A percentile compares a stretch with the other conserved stretches of the same genome.
phyloP scores from a whole-genome alignment of 2,113 vertebrate species.

The Ceyx melanurus region DNA sequence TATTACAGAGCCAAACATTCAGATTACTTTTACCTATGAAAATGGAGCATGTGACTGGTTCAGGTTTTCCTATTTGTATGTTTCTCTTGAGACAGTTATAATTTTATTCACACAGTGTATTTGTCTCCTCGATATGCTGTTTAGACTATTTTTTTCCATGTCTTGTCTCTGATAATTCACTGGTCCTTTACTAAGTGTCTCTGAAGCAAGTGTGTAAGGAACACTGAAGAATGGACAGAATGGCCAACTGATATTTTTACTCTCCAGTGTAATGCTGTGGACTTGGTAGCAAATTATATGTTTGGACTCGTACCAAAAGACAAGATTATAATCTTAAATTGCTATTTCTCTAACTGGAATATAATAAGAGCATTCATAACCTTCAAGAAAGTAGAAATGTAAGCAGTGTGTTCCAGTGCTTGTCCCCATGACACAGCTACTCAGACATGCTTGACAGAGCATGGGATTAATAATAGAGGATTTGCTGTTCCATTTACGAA shows the following conservation, averaged over 20 bases:
- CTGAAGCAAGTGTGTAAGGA: not conserved
- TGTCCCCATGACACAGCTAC: not conserved
- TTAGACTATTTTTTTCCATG: not conserved
- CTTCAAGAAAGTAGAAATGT: not conserved
- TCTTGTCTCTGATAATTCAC: not conserved
- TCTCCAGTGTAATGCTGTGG: not conserved
- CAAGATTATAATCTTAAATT: not conserved
- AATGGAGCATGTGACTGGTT: not conserved
- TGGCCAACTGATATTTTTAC: not conserved
- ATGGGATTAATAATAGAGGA: not conserved
- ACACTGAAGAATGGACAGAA: not conserved
- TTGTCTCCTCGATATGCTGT: not conserved
- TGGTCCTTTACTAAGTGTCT: not conserved
- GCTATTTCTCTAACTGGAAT: not conserved
- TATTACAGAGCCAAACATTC: not conserved
- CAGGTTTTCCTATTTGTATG: not conserved
- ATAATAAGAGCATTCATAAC: not conserved
- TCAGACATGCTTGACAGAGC: not conserved
- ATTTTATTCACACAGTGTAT: not conserved
- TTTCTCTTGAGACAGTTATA: not conserved
- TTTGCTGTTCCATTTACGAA: not conserved
- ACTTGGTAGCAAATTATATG: not conserved
- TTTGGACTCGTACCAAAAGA: not conserved
- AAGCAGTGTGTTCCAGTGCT: not conserved
- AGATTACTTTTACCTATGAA: not conserved